Percentiles rank a stretch among this genome's conserved stretches.
These are phyloP conservation scores for Venusia cambrica DNA, from an alignment of 2,888 invertebrate genomes.

Conservation along the genomic window DNA sequence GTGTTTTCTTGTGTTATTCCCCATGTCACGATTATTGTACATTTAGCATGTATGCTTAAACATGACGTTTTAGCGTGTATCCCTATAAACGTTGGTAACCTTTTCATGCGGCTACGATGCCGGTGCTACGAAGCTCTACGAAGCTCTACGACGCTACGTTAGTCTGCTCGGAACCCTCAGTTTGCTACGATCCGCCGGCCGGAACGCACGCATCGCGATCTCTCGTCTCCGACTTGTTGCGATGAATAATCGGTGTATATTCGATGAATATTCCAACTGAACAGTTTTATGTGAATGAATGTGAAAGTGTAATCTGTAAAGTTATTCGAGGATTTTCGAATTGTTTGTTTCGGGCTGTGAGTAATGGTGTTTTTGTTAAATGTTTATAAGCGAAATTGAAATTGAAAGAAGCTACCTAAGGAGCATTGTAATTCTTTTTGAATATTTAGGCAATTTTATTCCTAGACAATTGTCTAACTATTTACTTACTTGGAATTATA, in stretches of 20 bases:
- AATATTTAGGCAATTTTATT: no score
- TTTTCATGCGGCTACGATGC: constrained; percentile 51
- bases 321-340: constrained; percentile 5
- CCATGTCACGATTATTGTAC: no score
- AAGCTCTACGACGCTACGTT: constrained; percentile 42
- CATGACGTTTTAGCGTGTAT: no score
- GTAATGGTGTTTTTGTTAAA: constrained; percentile 12
- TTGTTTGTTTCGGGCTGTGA: constrained; percentile 25
- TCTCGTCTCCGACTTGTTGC: constrained; percentile 38
- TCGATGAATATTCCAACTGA: constrained; percentile 5
- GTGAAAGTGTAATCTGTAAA: constrained; percentile 7
- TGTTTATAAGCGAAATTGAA: no score
- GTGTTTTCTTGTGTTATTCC: no score
- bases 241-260: constrained; percentile 25
- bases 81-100: constrained; percentile 69
- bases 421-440: no score
- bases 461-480: no score
- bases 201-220: constrained; percentile 41
- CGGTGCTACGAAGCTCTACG: constrained; percentile 56
- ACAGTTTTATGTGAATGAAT: constrained; percentile 13
- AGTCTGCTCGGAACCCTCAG: constrained; percentile 57
- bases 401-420: no score
- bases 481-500: no score
- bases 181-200: constrained; percentile 51
- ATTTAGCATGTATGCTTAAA: no score